phyloP scores from a whole-genome alignment of 2,797 vertebrate genomes.

The Rhinella marina region DNA sequence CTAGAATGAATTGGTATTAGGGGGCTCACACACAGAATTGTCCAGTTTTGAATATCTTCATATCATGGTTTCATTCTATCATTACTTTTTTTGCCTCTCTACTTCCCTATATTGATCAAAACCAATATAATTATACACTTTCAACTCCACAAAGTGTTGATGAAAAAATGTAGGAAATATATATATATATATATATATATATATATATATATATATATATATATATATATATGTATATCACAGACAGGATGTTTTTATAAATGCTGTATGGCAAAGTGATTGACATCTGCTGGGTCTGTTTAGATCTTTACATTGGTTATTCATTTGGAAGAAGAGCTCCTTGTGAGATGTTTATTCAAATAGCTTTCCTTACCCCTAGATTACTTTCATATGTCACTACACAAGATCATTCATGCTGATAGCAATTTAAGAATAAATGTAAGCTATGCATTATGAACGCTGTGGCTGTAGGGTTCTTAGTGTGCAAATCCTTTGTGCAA shows the following conservation, averaged over 20 bases:
- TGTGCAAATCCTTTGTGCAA: slow-evolving; percentile 5
- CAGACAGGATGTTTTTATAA: slow-evolving; percentile 1
- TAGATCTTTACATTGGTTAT: slow-evolving; percentile 29
- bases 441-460: not conserved
- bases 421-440: slow-evolving; percentile 18
- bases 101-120: not conserved
- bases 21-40: not conserved
- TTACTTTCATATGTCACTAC: slow-evolving; percentile 30
- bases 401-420: slow-evolving; percentile 6
- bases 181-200: not conserved
- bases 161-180: not conserved
- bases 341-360: slow-evolving; percentile 30
- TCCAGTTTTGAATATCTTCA: not conserved
- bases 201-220: not conserved
- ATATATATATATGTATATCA: not conserved
- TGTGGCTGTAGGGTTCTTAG: not conserved
- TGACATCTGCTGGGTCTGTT: slow-evolving; percentile 32
- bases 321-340: slow-evolving; percentile 28
- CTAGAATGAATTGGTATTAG: not conserved
- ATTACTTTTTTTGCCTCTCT: not conserved
- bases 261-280: slow-evolving; percentile 23
- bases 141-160: not conserved
- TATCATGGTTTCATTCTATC: not conserved
- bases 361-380: not conserved
- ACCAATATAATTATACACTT: not conserved